These are phyloP conservation scores for Ceratosolen fusciceps DNA, from an alignment of 1,140 invertebrate species.

Conservation along the genomic window DNA sequence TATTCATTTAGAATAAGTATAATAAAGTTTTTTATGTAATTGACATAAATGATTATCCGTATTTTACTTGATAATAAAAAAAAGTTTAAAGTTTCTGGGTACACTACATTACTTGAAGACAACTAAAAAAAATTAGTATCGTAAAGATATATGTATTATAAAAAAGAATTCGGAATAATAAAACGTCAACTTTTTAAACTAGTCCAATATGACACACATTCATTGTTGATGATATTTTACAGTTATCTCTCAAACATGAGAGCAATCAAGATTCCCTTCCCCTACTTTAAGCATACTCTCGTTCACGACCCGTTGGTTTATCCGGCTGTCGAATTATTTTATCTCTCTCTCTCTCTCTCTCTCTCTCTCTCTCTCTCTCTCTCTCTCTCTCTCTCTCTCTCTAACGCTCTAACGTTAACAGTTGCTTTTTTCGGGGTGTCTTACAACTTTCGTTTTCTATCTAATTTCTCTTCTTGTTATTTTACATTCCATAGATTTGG, in stretches of 20 bases:
- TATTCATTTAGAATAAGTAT: background rate
- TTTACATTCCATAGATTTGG: background rate
- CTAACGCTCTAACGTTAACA: background rate
- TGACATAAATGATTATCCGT: too few relatives aligned
- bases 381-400: constrained; percentile 5
- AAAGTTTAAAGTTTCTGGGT: background rate
- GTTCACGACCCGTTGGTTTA: too few relatives aligned
- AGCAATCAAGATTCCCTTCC: background rate
- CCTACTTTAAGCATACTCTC: too few relatives aligned
- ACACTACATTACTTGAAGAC: background rate
- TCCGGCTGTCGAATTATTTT: background rate
- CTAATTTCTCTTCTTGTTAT: background rate
- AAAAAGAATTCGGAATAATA: background rate
- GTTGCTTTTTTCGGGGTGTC: background rate
- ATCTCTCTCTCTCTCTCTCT: constrained; percentile 15
- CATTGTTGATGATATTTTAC: constrained; percentile 65
- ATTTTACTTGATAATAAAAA: too few relatives aligned
- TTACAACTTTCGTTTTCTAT: background rate
- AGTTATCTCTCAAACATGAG: constrained; percentile 62
- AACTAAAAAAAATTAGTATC: background rate
- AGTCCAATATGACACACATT: constrained; percentile 60
- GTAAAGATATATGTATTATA: background rate
- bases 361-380: background rate
- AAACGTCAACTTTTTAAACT: constrained; percentile 32
- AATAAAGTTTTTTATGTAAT: background rate